Evolutionary conservation across 2,113 vertebrate species (phyloP), one percentile per base, ranked within the genome.

Genomic region (Lepidothrix coronata): DNA sequence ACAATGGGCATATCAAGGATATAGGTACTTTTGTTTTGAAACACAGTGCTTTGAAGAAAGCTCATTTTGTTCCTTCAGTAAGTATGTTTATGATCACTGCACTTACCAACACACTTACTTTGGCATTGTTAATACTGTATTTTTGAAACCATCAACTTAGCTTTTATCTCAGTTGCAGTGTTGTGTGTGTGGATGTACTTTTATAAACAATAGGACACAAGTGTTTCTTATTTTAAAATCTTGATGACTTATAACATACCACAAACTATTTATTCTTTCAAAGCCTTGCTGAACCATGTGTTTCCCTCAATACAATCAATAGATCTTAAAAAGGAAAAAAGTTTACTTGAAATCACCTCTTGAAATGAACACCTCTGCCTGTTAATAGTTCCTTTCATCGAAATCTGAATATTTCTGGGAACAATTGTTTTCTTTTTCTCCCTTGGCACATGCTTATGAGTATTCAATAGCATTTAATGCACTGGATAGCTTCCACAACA

Each of bases 141-240:
- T 88, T 95, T 78, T 87, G n/a, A 75, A 96, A 78, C 28, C 41
- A 49, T 89, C 68, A 59, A 11, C 52, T 88, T 63, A 5, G 14
- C 75, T 93, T 96, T 93, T 86, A 88, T 93, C 90, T 96, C 85
- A 65, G 68, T 72, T 84, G 76, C 1, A 6, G 39, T 77, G 78
- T 21, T 79, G 58, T 94, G 67, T 82, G 44, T 91, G 65, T 77
- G 71, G 37, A 73, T 92, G 46, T 86, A n/a, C 80, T 95, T 84
- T 70, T 44, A 75, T 80, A 93, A 93, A 95, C 79, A 97, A 85
- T 81, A 91, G 52, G n/a, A 70, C 46, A 68, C 58, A 85, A 96
- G 41, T 87, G 91, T 94, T 96, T 92, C 80, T 96, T 94, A 81
- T 89, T 93, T 89, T 72, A 92, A 94, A 92, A 92, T 81, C 89